These are phyloP conservation scores for Elaphurus davidianus DNA, from an alignment of 2,113 vertebrate genomes.

Conservation along the genomic window DNA sequence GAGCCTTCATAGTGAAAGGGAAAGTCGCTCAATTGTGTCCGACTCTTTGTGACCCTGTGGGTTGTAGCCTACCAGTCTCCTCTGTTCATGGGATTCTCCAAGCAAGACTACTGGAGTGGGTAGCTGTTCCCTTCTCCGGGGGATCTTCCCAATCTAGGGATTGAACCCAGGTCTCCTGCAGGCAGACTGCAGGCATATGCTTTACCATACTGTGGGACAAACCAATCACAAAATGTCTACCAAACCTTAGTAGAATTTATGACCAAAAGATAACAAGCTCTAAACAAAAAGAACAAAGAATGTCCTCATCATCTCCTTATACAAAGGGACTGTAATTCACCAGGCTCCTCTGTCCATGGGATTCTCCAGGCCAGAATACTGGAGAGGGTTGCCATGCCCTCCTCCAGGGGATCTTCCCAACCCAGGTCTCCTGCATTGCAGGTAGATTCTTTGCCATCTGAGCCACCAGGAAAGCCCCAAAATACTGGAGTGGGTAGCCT, in stretches of 20 bases:
- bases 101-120: not conserved
- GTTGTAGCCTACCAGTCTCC: not conserved
- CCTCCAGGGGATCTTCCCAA: not conserved
- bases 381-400: not conserved
- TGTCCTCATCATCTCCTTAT: not conserved
- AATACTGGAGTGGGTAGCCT: not conserved
- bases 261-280: not conserved
- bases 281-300: not conserved
- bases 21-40: not conserved
- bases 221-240: not conserved
- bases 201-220: not conserved
- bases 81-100: not conserved
- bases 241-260: not conserved
- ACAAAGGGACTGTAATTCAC: not conserved
- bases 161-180: not conserved
- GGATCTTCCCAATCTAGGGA: not conserved
- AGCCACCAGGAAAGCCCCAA: not conserved
- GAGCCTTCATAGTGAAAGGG: not conserved
- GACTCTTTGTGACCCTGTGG: not conserved
- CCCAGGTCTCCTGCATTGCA: not conserved
- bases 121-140: not conserved
- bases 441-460: not conserved
- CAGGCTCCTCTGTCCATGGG: not conserved
- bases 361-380: not conserved
- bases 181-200: not conserved